phyloP scores from a whole-genome alignment of 2,797 vertebrate genomes.

The Sebastes nivosus region DNA sequence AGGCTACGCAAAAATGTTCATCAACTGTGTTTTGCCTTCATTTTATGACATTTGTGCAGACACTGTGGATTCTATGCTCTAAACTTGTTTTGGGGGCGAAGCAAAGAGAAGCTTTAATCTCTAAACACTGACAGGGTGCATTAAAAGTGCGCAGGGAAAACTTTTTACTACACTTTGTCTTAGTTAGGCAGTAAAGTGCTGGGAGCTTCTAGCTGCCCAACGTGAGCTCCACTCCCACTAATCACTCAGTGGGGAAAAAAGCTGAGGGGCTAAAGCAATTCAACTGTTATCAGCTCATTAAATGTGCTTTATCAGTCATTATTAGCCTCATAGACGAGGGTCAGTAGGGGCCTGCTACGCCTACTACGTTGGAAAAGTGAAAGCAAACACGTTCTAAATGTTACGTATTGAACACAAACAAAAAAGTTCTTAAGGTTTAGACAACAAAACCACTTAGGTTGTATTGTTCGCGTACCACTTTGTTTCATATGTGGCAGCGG shows the following conservation, averaged over 20 bases:
- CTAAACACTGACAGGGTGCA: neutral
- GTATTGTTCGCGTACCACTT: too few species aligned
- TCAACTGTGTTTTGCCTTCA: constrained; percentile 27
- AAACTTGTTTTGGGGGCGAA: constrained; percentile 7
- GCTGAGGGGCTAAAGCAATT: neutral
- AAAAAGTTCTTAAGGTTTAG: too few species aligned
- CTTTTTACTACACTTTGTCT: constrained; percentile 34
- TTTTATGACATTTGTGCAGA: constrained; percentile 59
- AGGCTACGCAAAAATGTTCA: constrained; percentile 38
- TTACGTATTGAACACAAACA: too few species aligned
- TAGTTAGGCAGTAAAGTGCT: constrained; percentile 27
- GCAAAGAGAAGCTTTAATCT: constrained; percentile 52
- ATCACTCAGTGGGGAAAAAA: constrained; percentile 30
- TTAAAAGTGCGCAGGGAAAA: constrained; percentile 20
- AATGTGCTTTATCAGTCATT: too few species aligned
- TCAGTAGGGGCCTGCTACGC: too few species aligned
- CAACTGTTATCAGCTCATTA: neutral
- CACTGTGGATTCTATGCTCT: constrained; percentile 9
- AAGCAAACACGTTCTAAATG: too few species aligned
- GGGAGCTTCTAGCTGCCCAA: constrained; percentile 20
- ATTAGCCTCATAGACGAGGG: too few species aligned
- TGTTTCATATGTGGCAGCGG: too few species aligned
- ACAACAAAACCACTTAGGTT: neutral
- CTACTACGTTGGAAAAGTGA: too few species aligned
- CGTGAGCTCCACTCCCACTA: constrained; percentile 7